phyloP scores from a whole-genome alignment of 1,140 invertebrate species.

The Cydia strobilella region DNA sequence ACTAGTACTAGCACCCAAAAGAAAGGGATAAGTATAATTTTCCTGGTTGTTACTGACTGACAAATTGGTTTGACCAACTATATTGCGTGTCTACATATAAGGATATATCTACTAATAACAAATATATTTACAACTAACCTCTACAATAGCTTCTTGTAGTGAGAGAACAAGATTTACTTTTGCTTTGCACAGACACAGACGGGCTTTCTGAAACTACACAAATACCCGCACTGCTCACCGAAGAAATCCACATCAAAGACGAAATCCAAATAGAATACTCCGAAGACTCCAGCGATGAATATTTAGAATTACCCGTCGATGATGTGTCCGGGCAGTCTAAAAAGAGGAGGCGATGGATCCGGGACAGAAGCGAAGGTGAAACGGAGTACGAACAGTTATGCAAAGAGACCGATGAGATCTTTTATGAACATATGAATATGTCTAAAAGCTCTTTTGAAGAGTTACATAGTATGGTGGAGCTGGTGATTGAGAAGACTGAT shows the following conservation, averaged over 20 bases:
- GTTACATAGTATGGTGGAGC: background rate
- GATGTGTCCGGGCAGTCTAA: background rate
- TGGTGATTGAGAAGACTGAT: background rate
- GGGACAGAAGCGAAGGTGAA: background rate
- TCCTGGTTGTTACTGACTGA: too few species aligned
- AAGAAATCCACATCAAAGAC: background rate
- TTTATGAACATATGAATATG: background rate
- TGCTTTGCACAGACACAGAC: background rate
- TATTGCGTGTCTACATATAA: too few species aligned
- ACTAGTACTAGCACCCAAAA: too few species aligned
- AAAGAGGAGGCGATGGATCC: background rate
- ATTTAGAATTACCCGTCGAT: background rate
- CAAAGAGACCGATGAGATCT: background rate
- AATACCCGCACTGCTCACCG: background rate
- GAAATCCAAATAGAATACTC: background rate
- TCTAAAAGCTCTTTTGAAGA: background rate
- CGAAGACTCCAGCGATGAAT: background rate
- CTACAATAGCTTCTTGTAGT: background rate
- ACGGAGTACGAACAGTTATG: background rate
- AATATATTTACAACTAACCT: background rate
- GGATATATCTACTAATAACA: too few species aligned
- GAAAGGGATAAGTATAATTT: too few species aligned
- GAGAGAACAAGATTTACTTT: constrained; percentile 10
- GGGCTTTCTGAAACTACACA: background rate
- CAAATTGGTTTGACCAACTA: too few species aligned